These are phyloP conservation scores for Diachasma alloeum DNA, from an alignment of 1,140 invertebrate species.

Conservation along the genomic window DNA sequence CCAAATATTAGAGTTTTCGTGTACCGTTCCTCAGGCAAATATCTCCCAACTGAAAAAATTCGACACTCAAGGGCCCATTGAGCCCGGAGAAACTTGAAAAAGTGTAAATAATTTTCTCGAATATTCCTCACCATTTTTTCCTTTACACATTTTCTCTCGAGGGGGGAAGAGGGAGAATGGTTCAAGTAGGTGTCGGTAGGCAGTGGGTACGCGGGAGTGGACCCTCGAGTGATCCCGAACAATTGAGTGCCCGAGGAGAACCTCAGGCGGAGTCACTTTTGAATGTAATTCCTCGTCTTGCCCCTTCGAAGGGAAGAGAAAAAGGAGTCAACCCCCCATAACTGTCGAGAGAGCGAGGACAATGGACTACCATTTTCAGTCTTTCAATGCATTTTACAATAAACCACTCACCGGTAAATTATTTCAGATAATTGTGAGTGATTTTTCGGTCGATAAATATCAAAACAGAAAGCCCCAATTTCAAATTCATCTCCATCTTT, in stretches of 20 bases:
- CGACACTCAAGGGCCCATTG: background rate
- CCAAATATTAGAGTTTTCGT: background rate
- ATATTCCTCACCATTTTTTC: background rate
- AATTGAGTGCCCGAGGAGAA: background rate
- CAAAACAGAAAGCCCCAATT: too few species aligned
- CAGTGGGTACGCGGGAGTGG: background rate
- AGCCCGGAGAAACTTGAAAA: background rate
- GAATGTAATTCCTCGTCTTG: background rate
- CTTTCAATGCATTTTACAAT: background rate
- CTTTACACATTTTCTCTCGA: too few species aligned
- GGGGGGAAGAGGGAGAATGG: background rate
- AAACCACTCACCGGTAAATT: background rate
- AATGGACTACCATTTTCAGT: background rate
- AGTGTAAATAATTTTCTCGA: background rate
- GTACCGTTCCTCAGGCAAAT: background rate
- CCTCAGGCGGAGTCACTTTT: background rate
- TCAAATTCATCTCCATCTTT: too few species aligned
- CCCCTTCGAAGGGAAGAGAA: background rate
- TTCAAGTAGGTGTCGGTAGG: conserved; percentile 1
- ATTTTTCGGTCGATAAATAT: background rate
- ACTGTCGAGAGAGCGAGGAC: background rate
- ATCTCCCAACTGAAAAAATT: background rate
- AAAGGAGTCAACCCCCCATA: background rate
- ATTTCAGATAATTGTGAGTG: background rate
- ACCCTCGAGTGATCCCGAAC: background rate